Base-by-base conservation (phyloP, 2,113 vertebrate genomes). In the Naja naja region DNA sequence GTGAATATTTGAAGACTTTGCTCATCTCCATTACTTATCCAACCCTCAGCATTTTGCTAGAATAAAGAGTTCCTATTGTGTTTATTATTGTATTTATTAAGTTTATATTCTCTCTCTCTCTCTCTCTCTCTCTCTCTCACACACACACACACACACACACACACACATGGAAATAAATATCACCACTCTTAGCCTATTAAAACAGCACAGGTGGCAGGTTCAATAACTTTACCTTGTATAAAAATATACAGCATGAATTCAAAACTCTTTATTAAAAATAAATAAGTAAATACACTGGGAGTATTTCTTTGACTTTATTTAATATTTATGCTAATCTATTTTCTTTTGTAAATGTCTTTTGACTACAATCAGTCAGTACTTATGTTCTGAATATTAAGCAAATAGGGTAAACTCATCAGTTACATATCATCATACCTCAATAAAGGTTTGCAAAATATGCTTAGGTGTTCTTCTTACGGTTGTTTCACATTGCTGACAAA, bases 231-330 rank as follows among this genome's bases (percentile, higher is more conserved):
- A 39, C 25, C 60, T 56, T 60, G 12, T 54, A 52, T 49, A 49
- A 89, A 20, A 5, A 58, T 49, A 1, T 85, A 14, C 47, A 47
- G 18, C 16, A 85, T n/a, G 22, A 55, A 27, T 27, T n/a, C 74
- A 54, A 20, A 92, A 39, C 16, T 49, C 49, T 54, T 88, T 54
- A 47, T 74, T 60, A 86, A 47, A 64, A 22, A 23, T 45, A 74
- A 96, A 94, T 22, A 58, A 25, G 30, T 10, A 94, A 95, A 93
- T 90, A 39, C 93, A 95, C 89, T 1, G 1, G 64, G 92, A 8
- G 11, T 94, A 85, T 87, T 56, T 94, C 60, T 96, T 93, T 90
- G 88, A 95, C 93, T 43, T 91, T 85, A 12, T 34, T 90, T 58
- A 34, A 96, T 34, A 23, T 93, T 88, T 94, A 81, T 45, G 5